Evolutionary conservation across 2,113 vertebrate genomes (phyloP), one percentile per base, ranked within the genome.

Genomic region (Petrocephalus microphthalmus): DNA sequence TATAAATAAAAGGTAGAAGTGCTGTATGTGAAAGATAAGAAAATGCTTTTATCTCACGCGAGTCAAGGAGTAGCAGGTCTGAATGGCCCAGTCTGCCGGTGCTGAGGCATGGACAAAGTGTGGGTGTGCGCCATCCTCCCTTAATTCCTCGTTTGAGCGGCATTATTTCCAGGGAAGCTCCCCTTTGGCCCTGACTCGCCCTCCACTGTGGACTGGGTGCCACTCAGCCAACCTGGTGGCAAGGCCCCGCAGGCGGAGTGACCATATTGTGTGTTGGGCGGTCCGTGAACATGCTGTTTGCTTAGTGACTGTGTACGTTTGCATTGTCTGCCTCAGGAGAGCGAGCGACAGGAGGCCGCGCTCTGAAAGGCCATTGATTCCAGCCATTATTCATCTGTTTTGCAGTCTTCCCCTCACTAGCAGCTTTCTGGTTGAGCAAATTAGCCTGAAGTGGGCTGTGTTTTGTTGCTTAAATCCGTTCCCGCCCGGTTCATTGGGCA

Each of bases 391-490:
- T 94, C 93, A 92, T 94, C 91, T 89, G 86, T 92, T 92, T 29
- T 88, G 91, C 91, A 93, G 92, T 91, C 91, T 89, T 90, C 84
- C 87, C 67, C 92, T 92, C 90, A 42, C 89, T 51, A 7, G 91
- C 94, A 94, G 95, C 20, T 90, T 91, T 94, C 94, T 93, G 92
- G 92, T 92, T 94, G 95, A 96, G 94, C 95, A 96, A 96, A 96
- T 96, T 96, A 96, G 96, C 95, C 95, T 95, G 94, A 94, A 95
- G 95, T 96, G 95, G 94, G 94, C 95, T 96, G 96, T 92, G 93
- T 94, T 97, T 97, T 95, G 94, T 95, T 95, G 95, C 94, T 91
- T 94, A 97, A 97, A 97, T 98, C 96, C 96, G 95, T 95, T 95
- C 93, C 93, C 94, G 93, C 92, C 91, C 93, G 96, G 95, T 96